Evolutionary conservation across 1,140 invertebrate species (phyloP).

Genomic region (Steinernema feltiae): DNA sequence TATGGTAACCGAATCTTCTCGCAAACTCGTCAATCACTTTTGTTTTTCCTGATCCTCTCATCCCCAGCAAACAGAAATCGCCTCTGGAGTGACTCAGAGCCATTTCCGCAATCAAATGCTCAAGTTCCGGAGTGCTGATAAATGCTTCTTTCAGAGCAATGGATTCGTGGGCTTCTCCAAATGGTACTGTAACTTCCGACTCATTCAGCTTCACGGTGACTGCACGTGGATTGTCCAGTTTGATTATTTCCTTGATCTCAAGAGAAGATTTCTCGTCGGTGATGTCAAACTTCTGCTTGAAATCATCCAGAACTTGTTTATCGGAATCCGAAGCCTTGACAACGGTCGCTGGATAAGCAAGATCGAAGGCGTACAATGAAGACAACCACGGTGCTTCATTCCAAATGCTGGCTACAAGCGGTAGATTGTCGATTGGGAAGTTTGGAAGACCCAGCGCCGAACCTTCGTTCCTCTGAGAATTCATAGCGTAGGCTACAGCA

Average conservation of each 20-base stretch:
- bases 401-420: slow-evolving; percentile 68
- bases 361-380: slow-evolving; percentile 67
- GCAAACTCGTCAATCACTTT: slow-evolving; percentile 73
- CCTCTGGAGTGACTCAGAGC: slow-evolving; percentile 69
- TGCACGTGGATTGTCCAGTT: not conserved
- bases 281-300: not conserved
- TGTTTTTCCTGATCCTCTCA: slow-evolving; percentile 72
- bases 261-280: not conserved
- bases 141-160: slow-evolving; percentile 51
- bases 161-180: not conserved
- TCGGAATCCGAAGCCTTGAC: not conserved
- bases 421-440: slow-evolving; percentile 80
- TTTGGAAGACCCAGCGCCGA: slow-evolving; percentile 72
- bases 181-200: not conserved
- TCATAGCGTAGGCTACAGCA: slow-evolving; percentile 70
- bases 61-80: slow-evolving; percentile 83
- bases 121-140: slow-evolving; percentile 74
- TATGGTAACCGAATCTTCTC: slow-evolving; percentile 69
- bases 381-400: slow-evolving; percentile 67
- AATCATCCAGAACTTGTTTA: not conserved
- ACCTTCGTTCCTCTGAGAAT: slow-evolving; percentile 66
- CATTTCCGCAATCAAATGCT: slow-evolving; percentile 71
- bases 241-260: not conserved
- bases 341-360: slow-evolving; percentile 68
- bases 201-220: not conserved